These are phyloP conservation scores for Gymnoscopelus braueri DNA, from an alignment of 2,797 vertebrate species.

Conservation along the genomic window DNA sequence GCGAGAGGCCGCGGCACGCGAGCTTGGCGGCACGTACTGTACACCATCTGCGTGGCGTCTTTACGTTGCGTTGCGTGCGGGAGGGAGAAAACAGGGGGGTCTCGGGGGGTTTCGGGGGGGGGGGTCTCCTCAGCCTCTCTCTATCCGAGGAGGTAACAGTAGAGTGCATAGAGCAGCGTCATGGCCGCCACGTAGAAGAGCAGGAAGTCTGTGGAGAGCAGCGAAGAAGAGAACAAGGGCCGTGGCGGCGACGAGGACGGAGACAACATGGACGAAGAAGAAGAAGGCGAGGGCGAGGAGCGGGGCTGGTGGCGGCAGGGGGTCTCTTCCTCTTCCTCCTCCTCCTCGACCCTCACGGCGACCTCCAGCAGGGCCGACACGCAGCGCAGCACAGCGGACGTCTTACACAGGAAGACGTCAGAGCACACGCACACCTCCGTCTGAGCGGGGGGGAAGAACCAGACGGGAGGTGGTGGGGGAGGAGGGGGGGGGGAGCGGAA, in stretches of 20 bases:
- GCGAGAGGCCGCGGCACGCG: no score
- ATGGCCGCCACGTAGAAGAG: conserved; percentile 88
- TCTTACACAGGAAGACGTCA: conserved; percentile 87
- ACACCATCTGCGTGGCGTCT: no score
- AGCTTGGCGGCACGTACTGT: no score
- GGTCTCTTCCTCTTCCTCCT: conserved; percentile 41
- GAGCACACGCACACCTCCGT: conserved; percentile 85
- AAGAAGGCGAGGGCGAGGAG: conserved; percentile 62
- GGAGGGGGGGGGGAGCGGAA: conserved; percentile 22
- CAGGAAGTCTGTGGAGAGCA: conserved; percentile 86
- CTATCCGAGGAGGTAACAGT: conserved; percentile 78
- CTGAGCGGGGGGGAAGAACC: conserved; percentile 61
- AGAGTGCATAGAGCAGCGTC: conserved; percentile 86
- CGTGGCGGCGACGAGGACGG: conserved; percentile 72
- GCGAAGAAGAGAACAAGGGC: conserved; percentile 55
- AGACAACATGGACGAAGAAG: conserved; percentile 62
- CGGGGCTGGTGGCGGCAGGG: conserved; percentile 65
- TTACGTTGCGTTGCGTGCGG: no score
- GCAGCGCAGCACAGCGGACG: conserved; percentile 81
- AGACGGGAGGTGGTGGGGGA: neutral
- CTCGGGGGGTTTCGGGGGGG: no score
- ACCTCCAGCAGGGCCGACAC: conserved; percentile 77
- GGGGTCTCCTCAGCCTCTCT: no score
- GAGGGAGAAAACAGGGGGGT: no score
- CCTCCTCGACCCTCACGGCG: conserved; percentile 35